Evolutionary conservation across 1,140 invertebrate genomes (phyloP).

Genomic region (Asobara japonica): DNA sequence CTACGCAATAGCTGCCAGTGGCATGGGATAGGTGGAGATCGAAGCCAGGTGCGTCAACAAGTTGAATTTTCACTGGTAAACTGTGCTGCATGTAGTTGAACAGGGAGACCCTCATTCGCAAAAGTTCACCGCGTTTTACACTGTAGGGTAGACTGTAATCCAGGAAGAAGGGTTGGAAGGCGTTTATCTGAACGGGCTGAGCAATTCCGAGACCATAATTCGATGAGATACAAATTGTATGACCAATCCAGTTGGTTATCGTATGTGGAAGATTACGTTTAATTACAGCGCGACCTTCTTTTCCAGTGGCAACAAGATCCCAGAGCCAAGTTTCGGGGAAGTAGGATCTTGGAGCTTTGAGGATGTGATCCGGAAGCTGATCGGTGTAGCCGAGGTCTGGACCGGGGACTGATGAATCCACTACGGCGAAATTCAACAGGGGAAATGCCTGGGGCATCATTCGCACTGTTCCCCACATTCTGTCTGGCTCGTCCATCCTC

Average conservation of each 20-base stretch:
- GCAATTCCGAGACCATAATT: constrained; percentile 74
- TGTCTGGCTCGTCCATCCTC: constrained; percentile 47
- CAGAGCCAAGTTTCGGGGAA: constrained; percentile 80
- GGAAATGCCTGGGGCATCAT: constrained; percentile 58
- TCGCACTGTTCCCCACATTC: constrained; percentile 54
- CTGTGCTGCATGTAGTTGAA: constrained; percentile 78
- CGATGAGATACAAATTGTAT: constrained; percentile 75
- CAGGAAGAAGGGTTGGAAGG: constrained; percentile 80
- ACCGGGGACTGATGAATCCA: constrained; percentile 33
- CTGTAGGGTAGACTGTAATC: constrained; percentile 77
- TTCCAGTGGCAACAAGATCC: constrained; percentile 69
- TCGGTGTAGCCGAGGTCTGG: constrained; percentile 55
- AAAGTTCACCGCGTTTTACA: constrained; percentile 75
- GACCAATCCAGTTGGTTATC: constrained; percentile 79
- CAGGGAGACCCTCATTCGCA: constrained; percentile 75
- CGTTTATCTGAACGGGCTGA: constrained; percentile 68
- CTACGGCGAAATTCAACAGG: constrained; percentile 38
- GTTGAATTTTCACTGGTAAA: constrained; percentile 70
- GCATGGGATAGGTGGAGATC: constrained; percentile 53
- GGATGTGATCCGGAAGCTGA: constrained; percentile 46
- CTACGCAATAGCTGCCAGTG: constrained; percentile 59
- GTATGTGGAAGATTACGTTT: constrained; percentile 73
- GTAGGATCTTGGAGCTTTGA: constrained; percentile 63
- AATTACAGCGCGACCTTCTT: constrained; percentile 65
- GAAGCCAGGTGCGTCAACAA: constrained; percentile 64